Percentiles rank a stretch among this genome's conserved stretches.
Conservation (phyloP, 1,140 invertebrate species). For the Cotesia glomerata region DNA sequence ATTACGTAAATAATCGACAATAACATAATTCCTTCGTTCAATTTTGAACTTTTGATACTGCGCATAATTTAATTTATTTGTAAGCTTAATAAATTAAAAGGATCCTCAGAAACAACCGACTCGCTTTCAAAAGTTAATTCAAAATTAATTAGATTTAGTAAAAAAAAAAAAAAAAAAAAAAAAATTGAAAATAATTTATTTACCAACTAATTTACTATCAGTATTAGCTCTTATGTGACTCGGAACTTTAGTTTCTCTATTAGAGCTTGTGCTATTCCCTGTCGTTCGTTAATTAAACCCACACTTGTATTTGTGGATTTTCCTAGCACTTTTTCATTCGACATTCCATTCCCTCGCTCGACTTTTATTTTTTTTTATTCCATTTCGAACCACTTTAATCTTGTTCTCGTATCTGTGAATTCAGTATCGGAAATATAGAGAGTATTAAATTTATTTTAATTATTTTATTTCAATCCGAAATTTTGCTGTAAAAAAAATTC, state of each 20-base stretch:
- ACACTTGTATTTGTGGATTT: neutral
- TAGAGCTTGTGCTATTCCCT: neutral
- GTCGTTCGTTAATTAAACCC: slow-evolving; percentile 13
- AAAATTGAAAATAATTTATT: too few relatives aligned
- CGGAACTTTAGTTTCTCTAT: neutral
- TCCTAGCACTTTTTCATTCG: slow-evolving; percentile 1
- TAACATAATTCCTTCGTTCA: too few relatives aligned
- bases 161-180: too few relatives aligned
- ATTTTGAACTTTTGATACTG: too few relatives aligned
- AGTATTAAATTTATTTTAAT: neutral
- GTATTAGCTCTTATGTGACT: neutral
- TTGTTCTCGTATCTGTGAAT: neutral
- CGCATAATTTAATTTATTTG: too few relatives aligned
- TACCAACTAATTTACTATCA: neutral
- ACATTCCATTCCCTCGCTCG: neutral
- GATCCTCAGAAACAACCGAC: too few relatives aligned
- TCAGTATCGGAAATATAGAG: neutral
- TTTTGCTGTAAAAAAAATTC: too few relatives aligned
- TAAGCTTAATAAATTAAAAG: too few relatives aligned
- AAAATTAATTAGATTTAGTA: too few relatives aligned
- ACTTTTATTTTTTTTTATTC: neutral
- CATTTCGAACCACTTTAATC: neutral
- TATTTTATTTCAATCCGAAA: neutral
- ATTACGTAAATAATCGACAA: too few relatives aligned
- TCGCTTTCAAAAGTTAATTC: too few relatives aligned